Percentiles rank a stretch among this genome's conserved stretches.
phyloP scores from a whole-genome alignment of 2,797 vertebrate genomes.

The Epinephelus coioides region DNA sequence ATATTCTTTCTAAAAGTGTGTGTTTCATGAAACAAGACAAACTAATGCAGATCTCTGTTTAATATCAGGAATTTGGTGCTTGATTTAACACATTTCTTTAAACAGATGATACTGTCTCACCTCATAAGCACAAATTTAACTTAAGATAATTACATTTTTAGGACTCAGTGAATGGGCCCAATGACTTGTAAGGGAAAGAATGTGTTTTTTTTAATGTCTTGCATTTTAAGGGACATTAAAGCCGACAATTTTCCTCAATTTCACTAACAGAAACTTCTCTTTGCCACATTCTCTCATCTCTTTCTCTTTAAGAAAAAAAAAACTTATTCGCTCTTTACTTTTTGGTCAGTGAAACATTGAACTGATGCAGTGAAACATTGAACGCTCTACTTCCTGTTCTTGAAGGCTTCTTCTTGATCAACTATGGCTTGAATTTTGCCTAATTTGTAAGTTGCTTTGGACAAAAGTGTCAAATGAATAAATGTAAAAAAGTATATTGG shows the following conservation, averaged over 20 bases:
- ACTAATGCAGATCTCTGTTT: background rate
- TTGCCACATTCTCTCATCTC: background rate
- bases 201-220: background rate
- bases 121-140: background rate
- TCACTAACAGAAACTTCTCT: background rate
- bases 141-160: background rate
- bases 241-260: background rate
- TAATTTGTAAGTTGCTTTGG: too few relatives aligned
- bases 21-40: conserved; percentile 4
- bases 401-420: too few relatives aligned
- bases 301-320: background rate
- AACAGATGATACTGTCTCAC: background rate
- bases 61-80: background rate
- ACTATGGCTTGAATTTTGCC: too few relatives aligned
- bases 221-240: background rate
- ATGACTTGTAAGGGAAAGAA: background rate
- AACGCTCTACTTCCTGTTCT: too few relatives aligned
- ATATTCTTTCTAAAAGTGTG: background rate
- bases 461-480: background rate
- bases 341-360: too few relatives aligned
- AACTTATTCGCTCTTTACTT: background rate
- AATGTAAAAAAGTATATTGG: background rate
- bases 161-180: background rate
- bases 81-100: background rate
- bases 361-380: too few relatives aligned